phyloP scores from a whole-genome alignment of 2,888 invertebrate genomes.

The Odontothrips loti region DNA sequence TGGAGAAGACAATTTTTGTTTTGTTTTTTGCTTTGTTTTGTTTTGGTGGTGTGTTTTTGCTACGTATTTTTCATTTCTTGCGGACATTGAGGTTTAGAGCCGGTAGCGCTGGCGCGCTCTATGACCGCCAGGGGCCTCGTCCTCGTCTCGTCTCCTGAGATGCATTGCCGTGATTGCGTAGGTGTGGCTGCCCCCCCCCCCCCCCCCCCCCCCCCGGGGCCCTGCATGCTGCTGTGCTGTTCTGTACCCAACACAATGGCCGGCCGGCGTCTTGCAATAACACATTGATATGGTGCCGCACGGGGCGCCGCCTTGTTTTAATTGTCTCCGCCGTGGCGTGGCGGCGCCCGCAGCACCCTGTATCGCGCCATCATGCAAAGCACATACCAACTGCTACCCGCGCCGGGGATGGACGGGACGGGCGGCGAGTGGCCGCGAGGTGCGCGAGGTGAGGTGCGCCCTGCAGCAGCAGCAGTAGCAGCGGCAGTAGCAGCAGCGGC shows the following conservation, averaged over 20 bases:
- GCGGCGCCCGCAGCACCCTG: background rate
- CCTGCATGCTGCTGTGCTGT: background rate
- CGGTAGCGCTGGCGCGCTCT: background rate
- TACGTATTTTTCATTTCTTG: no score
- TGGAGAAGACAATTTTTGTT: no score
- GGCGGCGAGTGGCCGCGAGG: no score
- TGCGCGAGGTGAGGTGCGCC: no score
- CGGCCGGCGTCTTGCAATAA: conserved; percentile 4
- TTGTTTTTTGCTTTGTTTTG: no score
- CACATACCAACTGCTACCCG: no score
- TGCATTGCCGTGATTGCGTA: background rate
- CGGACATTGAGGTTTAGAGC: no score
- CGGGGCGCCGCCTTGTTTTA: background rate
- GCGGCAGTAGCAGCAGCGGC: no score
- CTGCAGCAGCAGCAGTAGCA: no score
- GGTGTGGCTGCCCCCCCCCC: background rate
- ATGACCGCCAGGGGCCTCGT: background rate
- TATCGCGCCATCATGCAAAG: no score
- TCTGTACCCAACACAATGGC: background rate
- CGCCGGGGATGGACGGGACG: no score
- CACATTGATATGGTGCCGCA: conserved; percentile 14
- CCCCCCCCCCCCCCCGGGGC: background rate
- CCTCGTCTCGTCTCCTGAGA: background rate
- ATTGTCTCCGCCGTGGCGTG: background rate
- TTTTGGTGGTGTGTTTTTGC: no score